phyloP scores from a whole-genome alignment of 1,140 invertebrate genomes.

The Ceratina australensis region DNA sequence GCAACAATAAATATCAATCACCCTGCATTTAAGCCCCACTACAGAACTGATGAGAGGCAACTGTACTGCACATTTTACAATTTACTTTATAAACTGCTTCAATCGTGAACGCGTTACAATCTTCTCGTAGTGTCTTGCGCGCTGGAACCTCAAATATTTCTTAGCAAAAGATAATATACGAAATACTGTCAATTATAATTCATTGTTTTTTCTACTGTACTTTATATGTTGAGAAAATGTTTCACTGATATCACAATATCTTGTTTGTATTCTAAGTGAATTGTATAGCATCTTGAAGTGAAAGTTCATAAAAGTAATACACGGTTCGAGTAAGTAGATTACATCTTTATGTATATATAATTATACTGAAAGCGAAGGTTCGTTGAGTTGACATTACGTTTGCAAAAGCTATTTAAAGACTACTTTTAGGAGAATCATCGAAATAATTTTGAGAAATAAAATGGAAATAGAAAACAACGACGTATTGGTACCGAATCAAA shows the following conservation, averaged over 20 bases:
- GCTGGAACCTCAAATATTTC: not conserved
- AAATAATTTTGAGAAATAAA: constrained; percentile 14
- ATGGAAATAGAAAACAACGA: constrained; percentile 28
- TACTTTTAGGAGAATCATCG: not conserved
- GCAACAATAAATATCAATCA: constrained; percentile 50
- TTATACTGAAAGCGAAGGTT: not conserved
- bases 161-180: constrained; percentile 16
- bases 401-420: no score
- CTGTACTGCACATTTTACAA: not conserved
- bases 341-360: not conserved
- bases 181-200: no score
- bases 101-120: not conserved
- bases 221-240: no score
- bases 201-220: no score
- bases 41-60: constrained; percentile 33
- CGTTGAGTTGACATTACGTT: not conserved
- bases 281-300: not conserved
- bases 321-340: not conserved
- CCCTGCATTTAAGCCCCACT: constrained; percentile 36
- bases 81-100: constrained; percentile 34
- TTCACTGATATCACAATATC: not conserved
- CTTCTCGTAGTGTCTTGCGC: constrained; percentile 14
- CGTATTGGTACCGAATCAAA: constrained; percentile 77
- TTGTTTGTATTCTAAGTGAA: not conserved
- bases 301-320: not conserved